These are phyloP conservation scores for Lithobates sylvaticus DNA, from an alignment of 2,797 vertebrate species.

Conservation along the genomic window DNA sequence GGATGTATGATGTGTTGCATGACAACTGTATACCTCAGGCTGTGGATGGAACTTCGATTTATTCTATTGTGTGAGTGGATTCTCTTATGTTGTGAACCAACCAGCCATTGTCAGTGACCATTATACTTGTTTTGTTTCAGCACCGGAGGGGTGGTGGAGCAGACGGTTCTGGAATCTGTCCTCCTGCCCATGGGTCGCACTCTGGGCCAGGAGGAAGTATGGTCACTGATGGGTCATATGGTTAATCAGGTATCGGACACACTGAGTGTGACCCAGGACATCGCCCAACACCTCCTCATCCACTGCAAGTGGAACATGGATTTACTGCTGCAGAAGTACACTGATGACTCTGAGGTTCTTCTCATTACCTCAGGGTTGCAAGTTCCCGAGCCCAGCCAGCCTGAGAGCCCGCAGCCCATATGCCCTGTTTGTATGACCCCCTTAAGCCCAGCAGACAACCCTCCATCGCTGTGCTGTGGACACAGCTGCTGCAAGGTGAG, in stretches of 20 bases:
- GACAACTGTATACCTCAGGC: too few species aligned
- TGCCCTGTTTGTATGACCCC: conserved; percentile 89
- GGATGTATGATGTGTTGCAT: too few species aligned
- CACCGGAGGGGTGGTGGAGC: conserved; percentile 70
- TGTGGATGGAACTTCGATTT: too few species aligned
- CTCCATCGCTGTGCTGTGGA: conserved; percentile 86
- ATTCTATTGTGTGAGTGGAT: too few species aligned
- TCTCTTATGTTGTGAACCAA: too few species aligned
- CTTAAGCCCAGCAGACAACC: conserved; percentile 71
- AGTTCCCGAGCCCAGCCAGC: conserved; percentile 74
- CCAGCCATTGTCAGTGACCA: too few species aligned
- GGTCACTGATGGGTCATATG: conserved; percentile 87
- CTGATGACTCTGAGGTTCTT: conserved; percentile 83
- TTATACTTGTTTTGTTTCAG: conserved; percentile 13
- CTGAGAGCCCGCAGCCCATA: conserved; percentile 72
- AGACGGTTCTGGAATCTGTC: conserved; percentile 84
- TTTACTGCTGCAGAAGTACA: conserved; percentile 87
- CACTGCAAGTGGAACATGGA: conserved; percentile 93
- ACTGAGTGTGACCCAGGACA: conserved; percentile 83
- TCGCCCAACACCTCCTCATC: conserved; percentile 88
- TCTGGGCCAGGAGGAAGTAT: conserved; percentile 89
- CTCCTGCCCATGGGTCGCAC: conserved; percentile 91
- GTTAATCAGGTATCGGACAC: conserved; percentile 89
- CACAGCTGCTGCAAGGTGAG: conserved; percentile 95
- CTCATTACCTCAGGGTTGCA: conserved; percentile 86